Conservation (phyloP, 2,888 invertebrate species). For the Octonoba sinensis region DNA sequence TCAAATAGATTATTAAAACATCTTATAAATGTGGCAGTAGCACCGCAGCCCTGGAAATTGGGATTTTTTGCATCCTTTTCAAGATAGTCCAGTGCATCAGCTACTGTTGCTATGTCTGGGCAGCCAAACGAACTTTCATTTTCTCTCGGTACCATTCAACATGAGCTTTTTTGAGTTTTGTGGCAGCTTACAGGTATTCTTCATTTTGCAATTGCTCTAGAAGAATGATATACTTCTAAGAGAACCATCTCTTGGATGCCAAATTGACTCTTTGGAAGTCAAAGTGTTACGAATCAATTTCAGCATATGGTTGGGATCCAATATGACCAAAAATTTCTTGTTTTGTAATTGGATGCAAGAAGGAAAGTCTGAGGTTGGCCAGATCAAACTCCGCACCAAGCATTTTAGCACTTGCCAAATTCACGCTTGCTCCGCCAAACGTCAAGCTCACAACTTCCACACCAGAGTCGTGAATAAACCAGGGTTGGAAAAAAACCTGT, state of each 20-base stretch:
- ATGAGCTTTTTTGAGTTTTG: too few relatives aligned
- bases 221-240: too few relatives aligned
- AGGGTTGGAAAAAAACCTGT: too few relatives aligned
- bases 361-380: not conserved
- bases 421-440: constrained; percentile 19
- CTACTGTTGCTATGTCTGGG: constrained; percentile 17
- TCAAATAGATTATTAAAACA: constrained; percentile 11
- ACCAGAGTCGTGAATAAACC: not conserved
- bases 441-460: constrained; percentile 8
- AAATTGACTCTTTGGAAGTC: constrained; percentile 16
- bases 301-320: constrained; percentile 61
- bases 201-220: too few relatives aligned
- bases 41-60: constrained; percentile 19
- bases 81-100: constrained; percentile 32
- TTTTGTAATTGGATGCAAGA: constrained; percentile 8
- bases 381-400: constrained; percentile 1
- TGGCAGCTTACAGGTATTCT: too few relatives aligned
- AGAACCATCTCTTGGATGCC: not conserved
- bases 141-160: too few relatives aligned
- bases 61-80: constrained; percentile 16
- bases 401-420: constrained; percentile 6
- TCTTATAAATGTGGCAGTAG: constrained; percentile 17
- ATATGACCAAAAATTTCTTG: constrained; percentile 31
- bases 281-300: constrained; percentile 54
- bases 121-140: constrained; percentile 35